Conservation (phyloP, 2,113 vertebrate genomes). For the Saimiri boliviensis region DNA sequence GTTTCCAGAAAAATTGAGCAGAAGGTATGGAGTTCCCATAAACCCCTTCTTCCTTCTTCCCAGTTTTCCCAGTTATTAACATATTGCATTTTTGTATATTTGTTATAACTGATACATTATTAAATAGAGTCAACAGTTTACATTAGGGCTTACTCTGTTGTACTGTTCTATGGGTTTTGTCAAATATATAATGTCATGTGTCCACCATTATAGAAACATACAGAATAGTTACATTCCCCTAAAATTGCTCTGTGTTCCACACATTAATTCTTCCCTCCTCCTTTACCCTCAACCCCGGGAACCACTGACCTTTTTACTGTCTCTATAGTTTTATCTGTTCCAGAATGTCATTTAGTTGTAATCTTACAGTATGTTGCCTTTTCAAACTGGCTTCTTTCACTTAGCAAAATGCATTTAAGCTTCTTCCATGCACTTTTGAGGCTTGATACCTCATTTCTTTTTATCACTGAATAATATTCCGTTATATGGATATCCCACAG, state of each 20-base stretch:
- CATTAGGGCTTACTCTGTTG: not conserved
- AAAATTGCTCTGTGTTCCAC: not conserved
- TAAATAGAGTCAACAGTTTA: not conserved
- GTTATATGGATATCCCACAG: not conserved
- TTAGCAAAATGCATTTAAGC: not conserved
- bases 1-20: not conserved
- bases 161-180: not conserved
- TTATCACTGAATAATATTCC: not conserved
- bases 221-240: not conserved
- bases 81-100: not conserved
- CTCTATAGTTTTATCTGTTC: not conserved
- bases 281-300: not conserved
- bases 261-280: not conserved
- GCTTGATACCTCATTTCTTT: not conserved
- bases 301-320: not conserved
- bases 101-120: not conserved
- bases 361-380: not conserved
- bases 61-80: not conserved
- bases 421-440: not conserved
- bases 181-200: not conserved
- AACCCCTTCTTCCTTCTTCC: not conserved
- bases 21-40: not conserved
- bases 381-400: not conserved
- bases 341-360: not conserved
- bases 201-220: not conserved